Percentiles rank a stretch among this genome's conserved stretches.
These are phyloP conservation scores for Euphysa ruthae DNA, from an alignment of 30 jellyfish, hydroid and myxozoan species.

Conservation along the genomic window DNA sequence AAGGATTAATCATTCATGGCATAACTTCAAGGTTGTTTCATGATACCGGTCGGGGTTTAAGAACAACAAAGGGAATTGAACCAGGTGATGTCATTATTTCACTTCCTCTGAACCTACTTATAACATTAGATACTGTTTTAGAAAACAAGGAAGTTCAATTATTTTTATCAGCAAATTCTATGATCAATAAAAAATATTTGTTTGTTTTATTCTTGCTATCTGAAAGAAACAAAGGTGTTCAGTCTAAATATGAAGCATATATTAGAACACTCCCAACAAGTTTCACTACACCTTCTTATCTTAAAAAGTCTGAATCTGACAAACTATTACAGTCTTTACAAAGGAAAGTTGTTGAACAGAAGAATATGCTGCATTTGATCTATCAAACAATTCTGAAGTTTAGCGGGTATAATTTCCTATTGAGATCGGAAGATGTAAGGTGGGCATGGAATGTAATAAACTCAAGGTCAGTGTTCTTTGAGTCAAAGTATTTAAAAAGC, in stretches of 20 bases:
- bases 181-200: neutral
- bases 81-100: constrained; percentile 10
- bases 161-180: neutral
- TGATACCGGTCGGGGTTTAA: constrained; percentile 36
- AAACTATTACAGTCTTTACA: too few species aligned
- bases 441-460: constrained; percentile 68
- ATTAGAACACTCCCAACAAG: constrained; percentile 13
- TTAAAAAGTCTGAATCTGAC: too few species aligned
- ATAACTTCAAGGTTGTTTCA: constrained; percentile 4
- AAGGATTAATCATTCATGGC: constrained; percentile 21
- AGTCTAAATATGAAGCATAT: constrained; percentile 8
- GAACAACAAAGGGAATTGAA: constrained; percentile 3
- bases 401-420: neutral
- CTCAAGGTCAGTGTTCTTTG: constrained; percentile 45
- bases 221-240: constrained; percentile 24
- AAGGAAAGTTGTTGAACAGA: too few species aligned
- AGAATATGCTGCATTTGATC: too few species aligned
- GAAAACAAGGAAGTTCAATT: neutral
- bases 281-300: constrained; percentile 29
- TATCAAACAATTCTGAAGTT: too few species aligned
- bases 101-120: constrained; percentile 12
- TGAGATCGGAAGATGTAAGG: constrained; percentile 14
- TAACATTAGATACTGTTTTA: constrained; percentile 25
- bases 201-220: constrained; percentile 10
- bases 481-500: neutral